These are phyloP conservation scores for Watsonalla binaria DNA, from an alignment of 2,888 invertebrate genomes.

Conservation along the genomic window DNA sequence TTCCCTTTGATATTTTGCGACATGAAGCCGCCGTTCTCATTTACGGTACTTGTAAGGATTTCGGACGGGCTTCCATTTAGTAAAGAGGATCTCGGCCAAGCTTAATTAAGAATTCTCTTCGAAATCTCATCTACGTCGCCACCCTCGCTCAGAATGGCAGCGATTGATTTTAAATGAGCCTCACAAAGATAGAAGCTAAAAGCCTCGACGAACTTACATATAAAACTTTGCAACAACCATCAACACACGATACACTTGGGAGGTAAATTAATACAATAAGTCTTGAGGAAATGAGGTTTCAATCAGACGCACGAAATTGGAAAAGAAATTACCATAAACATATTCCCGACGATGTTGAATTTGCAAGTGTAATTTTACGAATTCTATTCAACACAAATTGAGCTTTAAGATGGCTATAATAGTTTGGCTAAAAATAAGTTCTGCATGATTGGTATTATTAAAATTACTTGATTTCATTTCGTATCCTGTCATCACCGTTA, in stretches of 20 bases:
- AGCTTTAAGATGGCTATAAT: no score
- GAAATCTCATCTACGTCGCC: conserved; percentile 61
- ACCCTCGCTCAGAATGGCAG: conserved; percentile 59
- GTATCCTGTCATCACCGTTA: no score
- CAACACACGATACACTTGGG: conserved; percentile 17
- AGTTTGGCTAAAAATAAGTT: no score
- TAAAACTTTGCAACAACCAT: conserved; percentile 50
- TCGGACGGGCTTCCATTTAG: conserved; percentile 66
- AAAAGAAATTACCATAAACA: conserved; percentile 18
- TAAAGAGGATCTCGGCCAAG: conserved; percentile 65
- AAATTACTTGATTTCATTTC: no score
- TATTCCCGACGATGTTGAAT: conserved; percentile 21
- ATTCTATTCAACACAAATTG: no score
- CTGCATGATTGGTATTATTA: no score
- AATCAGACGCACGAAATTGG: conserved; percentile 14
- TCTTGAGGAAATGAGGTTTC: conserved; percentile 23
- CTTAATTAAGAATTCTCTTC: conserved; percentile 76
- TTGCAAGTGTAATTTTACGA: no score
- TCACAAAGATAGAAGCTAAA: conserved; percentile 47
- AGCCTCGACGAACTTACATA: conserved; percentile 43
- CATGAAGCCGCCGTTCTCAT: conserved; percentile 43
- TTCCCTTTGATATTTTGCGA: conserved; percentile 46
- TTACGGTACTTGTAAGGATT: conserved; percentile 59
- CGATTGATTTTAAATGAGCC: conserved; percentile 76
- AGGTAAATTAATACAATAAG: conserved; percentile 1